Base-by-base conservation (phyloP, 2,888 invertebrate genomes). In the Cerastis leucographa region DNA sequence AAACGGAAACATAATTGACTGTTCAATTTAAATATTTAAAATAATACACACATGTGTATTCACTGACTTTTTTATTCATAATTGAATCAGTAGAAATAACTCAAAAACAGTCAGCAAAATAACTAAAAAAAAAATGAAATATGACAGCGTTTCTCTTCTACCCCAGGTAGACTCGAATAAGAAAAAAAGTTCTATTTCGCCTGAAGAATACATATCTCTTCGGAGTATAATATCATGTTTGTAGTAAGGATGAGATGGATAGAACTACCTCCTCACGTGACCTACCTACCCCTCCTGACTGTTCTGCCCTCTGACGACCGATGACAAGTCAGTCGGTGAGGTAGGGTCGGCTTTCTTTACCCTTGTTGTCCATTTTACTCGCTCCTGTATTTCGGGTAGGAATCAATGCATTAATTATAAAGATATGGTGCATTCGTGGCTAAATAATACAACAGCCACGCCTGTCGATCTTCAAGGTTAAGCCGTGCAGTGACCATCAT, bases 1-100 rank as follows among this genome's bases (percentile, higher is more conserved):
- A 70, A 56, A 44, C 9, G 42, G 49, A 75, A 62, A n/a, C 17
- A 59, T 59, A 35, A 65, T 22, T 80, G 44, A 68, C 67, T 71
- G 70, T 65, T 59, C 14, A 12, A 68, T 78, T 51, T 42, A 56
- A 35, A 61, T 7, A 61, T 54, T 49, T 69, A 1, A 35, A n/a
- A 49, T n/a, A 29, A 54, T 3, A 42, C 6, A 14, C 19, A 44
- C 12, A 17, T n/a, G 2, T n/a, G n/a, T 17, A n/a, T 42, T 56
- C n/a, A 40, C 35, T 14, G 35, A 11, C n/a, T 62, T 35, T 25
- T 22, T 35, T 62, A 8, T 51, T 22, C 9, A 9, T 51, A 51
- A 51, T 51, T 51, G 51, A 54, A 56, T 25, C 25, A 56, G 14
- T 17, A 25, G 56, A 14, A 25, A 25, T 0, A 61, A 29, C 1